Percentiles rank a stretch among this genome's conserved stretches.
Evolutionary conservation across 2,113 vertebrate genomes (phyloP).

Genomic region (Furnarius figulus): DNA sequence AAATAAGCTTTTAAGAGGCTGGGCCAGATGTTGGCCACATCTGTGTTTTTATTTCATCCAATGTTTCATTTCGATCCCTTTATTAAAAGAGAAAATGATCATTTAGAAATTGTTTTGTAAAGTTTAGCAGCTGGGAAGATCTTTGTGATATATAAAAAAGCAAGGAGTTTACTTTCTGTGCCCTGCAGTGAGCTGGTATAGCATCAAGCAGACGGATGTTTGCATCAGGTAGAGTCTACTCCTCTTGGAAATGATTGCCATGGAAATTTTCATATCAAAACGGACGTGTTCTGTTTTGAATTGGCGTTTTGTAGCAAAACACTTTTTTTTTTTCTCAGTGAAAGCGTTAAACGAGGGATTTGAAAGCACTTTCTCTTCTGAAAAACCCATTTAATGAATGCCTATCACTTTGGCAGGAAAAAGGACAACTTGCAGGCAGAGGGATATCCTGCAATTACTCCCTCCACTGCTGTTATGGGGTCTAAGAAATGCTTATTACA

Average conservation of each 20-base stretch:
- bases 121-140: constrained; percentile 21
- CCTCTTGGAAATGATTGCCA: background rate
- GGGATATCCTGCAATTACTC: constrained; percentile 59
- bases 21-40: constrained; percentile 66
- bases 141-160: background rate
- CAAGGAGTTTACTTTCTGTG: background rate
- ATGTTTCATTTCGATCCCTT: background rate
- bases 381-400: constrained; percentile 30
- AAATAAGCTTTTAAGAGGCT: constrained; percentile 66
- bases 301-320: background rate
- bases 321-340: background rate
- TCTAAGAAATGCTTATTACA: constrained; percentile 29
- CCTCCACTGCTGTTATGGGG: background rate
- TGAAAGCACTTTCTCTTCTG: background rate
- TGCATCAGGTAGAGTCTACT: background rate
- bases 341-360: background rate
- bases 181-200: background rate
- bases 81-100: constrained; percentile 49
- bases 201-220: background rate
- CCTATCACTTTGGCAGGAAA: background rate
- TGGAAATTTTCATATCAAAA: constrained; percentile 3
- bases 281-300: background rate
- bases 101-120: constrained; percentile 26
- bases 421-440: constrained; percentile 35
- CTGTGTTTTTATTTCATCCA: constrained; percentile 45